Conservation (phyloP, 2,888 invertebrate genomes). For the Coecobrya sp. region DNA sequence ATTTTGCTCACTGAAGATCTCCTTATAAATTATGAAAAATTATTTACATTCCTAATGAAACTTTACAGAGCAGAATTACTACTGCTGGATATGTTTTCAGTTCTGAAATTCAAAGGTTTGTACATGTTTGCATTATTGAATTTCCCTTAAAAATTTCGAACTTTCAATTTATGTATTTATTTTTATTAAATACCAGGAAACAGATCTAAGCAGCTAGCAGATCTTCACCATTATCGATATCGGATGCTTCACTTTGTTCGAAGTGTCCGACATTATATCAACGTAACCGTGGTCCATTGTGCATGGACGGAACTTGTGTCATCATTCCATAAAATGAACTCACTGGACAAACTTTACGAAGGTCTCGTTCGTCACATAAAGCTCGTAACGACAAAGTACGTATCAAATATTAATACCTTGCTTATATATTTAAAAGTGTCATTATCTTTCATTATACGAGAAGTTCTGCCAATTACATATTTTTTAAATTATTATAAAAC, state of each 20-base stretch:
- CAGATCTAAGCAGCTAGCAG: slow-evolving; percentile 91
- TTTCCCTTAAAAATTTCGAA: background rate
- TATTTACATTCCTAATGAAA: slow-evolving; percentile 93
- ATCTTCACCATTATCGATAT: slow-evolving; percentile 92
- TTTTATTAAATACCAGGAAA: slow-evolving; percentile 49
- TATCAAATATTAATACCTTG: no score
- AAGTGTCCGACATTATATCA: slow-evolving; percentile 93
- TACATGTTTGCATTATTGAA: background rate
- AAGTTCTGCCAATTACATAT: no score
- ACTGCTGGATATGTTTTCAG: slow-evolving; percentile 91
- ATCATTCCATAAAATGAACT: slow-evolving; percentile 90
- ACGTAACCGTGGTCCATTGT: slow-evolving; percentile 92
- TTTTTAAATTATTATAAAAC: no score
- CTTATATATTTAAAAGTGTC: no score
- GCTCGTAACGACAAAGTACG: slow-evolving; percentile 91
- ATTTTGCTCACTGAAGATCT: slow-evolving; percentile 92
- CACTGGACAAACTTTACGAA: slow-evolving; percentile 92
- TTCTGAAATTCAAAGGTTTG: slow-evolving; percentile 84
- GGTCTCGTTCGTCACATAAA: slow-evolving; percentile 93
- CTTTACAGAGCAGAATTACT: slow-evolving; percentile 93
- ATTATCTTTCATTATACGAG: no score
- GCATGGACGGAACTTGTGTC: slow-evolving; percentile 93
- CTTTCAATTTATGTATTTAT: background rate
- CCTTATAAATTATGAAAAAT: slow-evolving; percentile 91
- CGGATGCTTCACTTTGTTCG: slow-evolving; percentile 93